These are phyloP conservation scores for Brachypalpus laphriformis DNA, from an alignment of 2,888 invertebrate genomes.

Conservation along the genomic window DNA sequence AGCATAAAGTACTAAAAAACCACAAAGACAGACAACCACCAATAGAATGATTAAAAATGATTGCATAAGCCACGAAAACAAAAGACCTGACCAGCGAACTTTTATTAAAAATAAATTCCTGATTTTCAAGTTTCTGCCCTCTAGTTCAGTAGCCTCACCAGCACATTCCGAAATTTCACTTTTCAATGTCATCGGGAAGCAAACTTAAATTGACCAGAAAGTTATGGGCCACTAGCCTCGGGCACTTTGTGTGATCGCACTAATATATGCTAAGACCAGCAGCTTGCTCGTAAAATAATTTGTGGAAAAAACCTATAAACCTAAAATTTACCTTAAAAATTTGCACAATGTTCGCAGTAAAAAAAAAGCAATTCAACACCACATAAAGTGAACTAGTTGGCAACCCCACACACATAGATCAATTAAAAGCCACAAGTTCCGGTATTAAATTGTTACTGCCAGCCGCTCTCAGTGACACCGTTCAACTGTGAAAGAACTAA, in stretches of 20 bases:
- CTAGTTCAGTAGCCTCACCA: constrained; percentile 7
- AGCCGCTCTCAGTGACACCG: constrained; percentile 35
- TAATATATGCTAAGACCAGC: background rate
- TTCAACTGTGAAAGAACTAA: constrained; percentile 23
- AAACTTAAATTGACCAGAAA: constrained; percentile 15
- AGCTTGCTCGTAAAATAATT: background rate
- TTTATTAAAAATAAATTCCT: background rate
- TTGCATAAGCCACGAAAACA: background rate
- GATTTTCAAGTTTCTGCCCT: constrained; percentile 1
- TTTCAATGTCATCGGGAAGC: constrained; percentile 39
- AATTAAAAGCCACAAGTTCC: constrained; percentile 41
- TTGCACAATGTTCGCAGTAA: background rate
- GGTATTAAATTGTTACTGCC: constrained; percentile 23
- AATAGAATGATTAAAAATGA: background rate
- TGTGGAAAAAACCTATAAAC: constrained; percentile 5
- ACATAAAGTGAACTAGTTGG: constrained; percentile 28
- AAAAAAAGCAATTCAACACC: background rate
- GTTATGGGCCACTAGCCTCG: background rate
- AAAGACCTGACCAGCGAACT: background rate
- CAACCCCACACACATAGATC: constrained; percentile 1
- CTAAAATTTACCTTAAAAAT: background rate
- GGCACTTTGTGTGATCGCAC: background rate
- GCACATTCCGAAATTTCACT: constrained; percentile 13
- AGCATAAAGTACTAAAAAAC: background rate
- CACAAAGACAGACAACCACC: background rate